Evolutionary conservation across 2,797 vertebrate genomes (phyloP).

Genomic region (Xyrichtys novacula): DNA sequence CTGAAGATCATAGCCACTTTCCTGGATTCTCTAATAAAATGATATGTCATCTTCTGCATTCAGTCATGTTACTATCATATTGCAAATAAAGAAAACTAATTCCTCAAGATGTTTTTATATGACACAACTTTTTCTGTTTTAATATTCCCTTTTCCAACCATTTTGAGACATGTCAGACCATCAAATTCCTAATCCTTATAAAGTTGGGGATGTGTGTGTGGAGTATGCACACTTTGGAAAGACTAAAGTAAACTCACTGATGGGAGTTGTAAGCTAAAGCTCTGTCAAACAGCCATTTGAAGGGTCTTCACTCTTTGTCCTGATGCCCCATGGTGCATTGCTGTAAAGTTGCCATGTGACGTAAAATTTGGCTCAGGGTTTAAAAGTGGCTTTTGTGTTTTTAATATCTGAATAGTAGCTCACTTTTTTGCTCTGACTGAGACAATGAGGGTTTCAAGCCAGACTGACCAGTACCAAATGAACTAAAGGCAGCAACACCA

Average conservation of each 20-base stretch:
- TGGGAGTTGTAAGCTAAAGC: slow-evolving; percentile 42
- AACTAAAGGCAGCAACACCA: slow-evolving; percentile 29
- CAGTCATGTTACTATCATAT: no score
- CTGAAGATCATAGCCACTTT: no score
- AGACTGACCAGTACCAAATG: slow-evolving; percentile 41
- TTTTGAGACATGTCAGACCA: no score
- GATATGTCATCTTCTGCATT: no score
- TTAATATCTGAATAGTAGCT: slow-evolving; percentile 33
- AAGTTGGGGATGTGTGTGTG: no score
- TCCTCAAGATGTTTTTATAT: no score
- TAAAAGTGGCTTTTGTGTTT: slow-evolving; percentile 36
- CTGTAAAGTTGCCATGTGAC: slow-evolving; percentile 37
- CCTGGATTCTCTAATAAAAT: no score
- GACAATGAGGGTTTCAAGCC: slow-evolving; percentile 47
- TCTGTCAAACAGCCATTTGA: slow-evolving; percentile 38
- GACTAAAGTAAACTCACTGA: slow-evolving; percentile 35
- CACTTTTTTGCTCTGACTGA: slow-evolving; percentile 24
- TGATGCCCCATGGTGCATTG: slow-evolving; percentile 17
- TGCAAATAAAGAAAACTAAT: no score
- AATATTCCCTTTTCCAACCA: no score
- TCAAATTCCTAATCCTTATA: no score
- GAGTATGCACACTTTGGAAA: slow-evolving; percentile 21
- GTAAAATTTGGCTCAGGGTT: slow-evolving; percentile 1
- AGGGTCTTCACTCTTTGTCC: slow-evolving; percentile 32
- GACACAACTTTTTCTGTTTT: no score